These are phyloP conservation scores for Nephrotoma guestfalica DNA, from an alignment of 2,888 invertebrate genomes.

Conservation along the genomic window DNA sequence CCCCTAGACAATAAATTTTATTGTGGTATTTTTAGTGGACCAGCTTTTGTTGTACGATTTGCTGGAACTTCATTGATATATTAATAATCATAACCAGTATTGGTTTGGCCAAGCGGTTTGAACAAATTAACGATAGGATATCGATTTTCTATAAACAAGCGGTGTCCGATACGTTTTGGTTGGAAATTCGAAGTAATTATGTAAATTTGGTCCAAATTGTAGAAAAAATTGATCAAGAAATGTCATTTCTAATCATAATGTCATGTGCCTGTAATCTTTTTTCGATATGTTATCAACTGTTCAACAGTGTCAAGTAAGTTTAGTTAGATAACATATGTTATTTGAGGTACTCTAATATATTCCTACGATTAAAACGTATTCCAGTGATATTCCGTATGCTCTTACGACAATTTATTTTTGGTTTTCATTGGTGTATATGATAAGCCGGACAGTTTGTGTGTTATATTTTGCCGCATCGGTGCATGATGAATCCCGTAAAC, in stretches of 20 bases:
- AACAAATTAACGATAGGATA: slow-evolving; percentile 40
- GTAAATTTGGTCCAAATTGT: slow-evolving; percentile 45
- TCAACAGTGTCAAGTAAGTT: slow-evolving; percentile 30
- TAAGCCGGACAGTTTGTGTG: slow-evolving; percentile 37
- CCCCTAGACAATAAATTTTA: background rate
- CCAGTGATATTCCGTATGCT: background rate
- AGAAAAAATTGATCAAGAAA: slow-evolving; percentile 40
- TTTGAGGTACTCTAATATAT: too few relatives aligned
- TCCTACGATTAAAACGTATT: background rate
- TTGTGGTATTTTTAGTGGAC: slow-evolving; percentile 8
- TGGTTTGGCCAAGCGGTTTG: slow-evolving; percentile 47
- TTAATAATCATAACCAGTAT: slow-evolving; percentile 51
- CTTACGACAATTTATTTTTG: slow-evolving; percentile 31
- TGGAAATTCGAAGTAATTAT: slow-evolving; percentile 47
- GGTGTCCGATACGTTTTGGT: slow-evolving; percentile 50
- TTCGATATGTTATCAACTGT: slow-evolving; percentile 58
- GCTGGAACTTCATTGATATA: slow-evolving; percentile 59
- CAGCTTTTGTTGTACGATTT: slow-evolving; percentile 40
- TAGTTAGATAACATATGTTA: background rate
- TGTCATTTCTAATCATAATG: slow-evolving; percentile 47
- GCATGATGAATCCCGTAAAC: slow-evolving; percentile 40
- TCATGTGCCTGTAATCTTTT: slow-evolving; percentile 57
- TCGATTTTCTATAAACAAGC: slow-evolving; percentile 8
- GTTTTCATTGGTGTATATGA: slow-evolving; percentile 38
- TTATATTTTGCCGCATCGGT: slow-evolving; percentile 40